These are phyloP conservation scores for Lethenteron camtschaticum DNA, from an alignment of 2,113 vertebrate genomes.

Conservation along the genomic window DNA sequence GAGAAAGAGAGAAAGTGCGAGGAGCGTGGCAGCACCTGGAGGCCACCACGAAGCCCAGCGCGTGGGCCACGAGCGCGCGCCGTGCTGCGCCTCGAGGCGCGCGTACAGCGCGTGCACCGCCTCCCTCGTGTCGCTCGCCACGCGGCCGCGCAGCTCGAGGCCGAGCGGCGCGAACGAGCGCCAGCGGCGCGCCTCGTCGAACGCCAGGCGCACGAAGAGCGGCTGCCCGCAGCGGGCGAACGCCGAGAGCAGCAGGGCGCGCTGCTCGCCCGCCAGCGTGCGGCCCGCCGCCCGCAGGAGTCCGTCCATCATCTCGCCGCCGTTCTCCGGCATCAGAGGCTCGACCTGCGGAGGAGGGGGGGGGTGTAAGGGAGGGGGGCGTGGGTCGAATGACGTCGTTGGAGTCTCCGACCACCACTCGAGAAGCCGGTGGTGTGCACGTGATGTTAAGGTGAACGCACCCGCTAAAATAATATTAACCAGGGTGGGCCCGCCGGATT, in stretches of 20 bases:
- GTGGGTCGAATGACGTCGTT: too few species aligned
- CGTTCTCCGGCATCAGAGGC: conserved; percentile 20
- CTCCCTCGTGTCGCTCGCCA: conserved; percentile 20
- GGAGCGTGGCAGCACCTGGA: conserved; percentile 16
- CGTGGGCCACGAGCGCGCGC: conserved; percentile 21
- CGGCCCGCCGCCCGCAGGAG: conserved; percentile 15
- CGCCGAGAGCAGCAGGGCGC: conserved; percentile 16
- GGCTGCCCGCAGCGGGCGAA: conserved; percentile 23
- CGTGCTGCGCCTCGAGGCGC: conserved; percentile 30
- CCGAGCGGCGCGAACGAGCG: conserved; percentile 20
- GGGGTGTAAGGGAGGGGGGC: too few species aligned
- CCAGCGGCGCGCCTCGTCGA: conserved; percentile 29
- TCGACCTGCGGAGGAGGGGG: background rate
- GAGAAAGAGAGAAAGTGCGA: too few species aligned
- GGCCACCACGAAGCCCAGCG: conserved; percentile 29
- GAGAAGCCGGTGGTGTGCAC: too few species aligned
- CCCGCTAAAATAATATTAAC: too few species aligned
- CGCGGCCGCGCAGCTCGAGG: conserved; percentile 10
- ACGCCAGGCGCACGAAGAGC: conserved; percentile 28
- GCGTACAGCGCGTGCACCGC: conserved; percentile 22
- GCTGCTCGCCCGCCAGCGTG: conserved; percentile 19
- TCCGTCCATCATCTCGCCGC: conserved; percentile 19
- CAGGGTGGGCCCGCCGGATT: too few species aligned
- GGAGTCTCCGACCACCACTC: too few species aligned
- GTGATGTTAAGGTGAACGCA: too few species aligned